Evolutionary conservation across 2,113 vertebrate species (phyloP), one percentile per base, ranked within the genome.

Genomic region (Equus quagga): DNA sequence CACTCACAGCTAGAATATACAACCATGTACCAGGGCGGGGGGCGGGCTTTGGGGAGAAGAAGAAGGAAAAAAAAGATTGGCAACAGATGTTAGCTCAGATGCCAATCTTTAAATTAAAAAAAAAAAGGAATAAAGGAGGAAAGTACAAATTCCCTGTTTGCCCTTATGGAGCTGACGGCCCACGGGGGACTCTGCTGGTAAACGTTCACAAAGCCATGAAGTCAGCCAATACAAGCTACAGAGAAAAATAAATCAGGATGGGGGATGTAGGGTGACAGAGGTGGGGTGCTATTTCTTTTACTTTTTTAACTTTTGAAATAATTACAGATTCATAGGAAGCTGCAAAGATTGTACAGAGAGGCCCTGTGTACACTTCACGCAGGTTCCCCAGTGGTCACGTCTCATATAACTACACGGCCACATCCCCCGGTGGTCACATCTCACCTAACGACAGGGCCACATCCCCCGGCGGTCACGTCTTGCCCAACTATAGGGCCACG

Each of bases 401-500:
- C 51, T 54, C 4, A 54, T 14, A 54, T 54, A 54, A 54, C 51
- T 54, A 14, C 51, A 14, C 13, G 3, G 51, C 51, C 13, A 15
- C 51, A 4, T 54, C 51, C 51, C 49, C 3, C 3, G 6, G n/a
- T 1, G n/a, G 60, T 9, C 13, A 18, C 23, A 0, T 54, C 88
- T 79, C 6, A 28, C 15, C 4, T 69, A 17, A 23, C 51, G 13
- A 14, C 51, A 54, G 51, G 8, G 49, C 51, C 13, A 4, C 13
- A 14, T 54, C 51, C 51, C 51, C 51, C 51, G 14, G 3, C 33
- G 80, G 24, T 15, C 21, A 7, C 5, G 0, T 4, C 33, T 49
- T n/a, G 6, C 3, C 1, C 31, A 28, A 26, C 49, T 19, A 1
- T 4, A 0, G 28, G 4, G 3, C 21, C 28, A 6, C 1, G 0